Evolutionary conservation across 92 coral and sea anemone species (phyloP), one percentile per base, ranked within the genome.

Genomic region (Porites evermanni): DNA sequence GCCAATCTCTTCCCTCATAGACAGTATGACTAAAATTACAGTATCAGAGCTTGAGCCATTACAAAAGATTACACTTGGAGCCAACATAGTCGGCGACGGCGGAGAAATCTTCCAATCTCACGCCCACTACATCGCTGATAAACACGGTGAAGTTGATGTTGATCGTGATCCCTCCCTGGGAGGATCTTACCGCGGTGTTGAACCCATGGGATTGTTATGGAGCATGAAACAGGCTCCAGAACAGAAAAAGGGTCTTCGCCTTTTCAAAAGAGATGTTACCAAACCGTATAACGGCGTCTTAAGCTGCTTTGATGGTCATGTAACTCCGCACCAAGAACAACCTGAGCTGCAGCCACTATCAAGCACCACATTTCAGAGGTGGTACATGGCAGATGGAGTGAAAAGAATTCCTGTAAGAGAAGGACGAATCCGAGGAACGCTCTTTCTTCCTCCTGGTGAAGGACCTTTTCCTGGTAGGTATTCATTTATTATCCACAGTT

Each of bases 401-500:
- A 77, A n/a, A 6, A 87, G 90, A 68, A 61, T 87, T 74, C 87
- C 81, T 17, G 90, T 87, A 32, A 87, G 82, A 74, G 91, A 87
- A 67, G 91, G 87, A 68, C 73, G 66, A 61, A 87, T 87, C 66
- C 91, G 82, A 13, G 90, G 90, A 16, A 60, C 78, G 1, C 72
- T 86, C 7, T 78, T 86, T 32, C 64, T 86, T 69, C 89, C 89
- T 54, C 71, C 84, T 17, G 84, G 89, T 44, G 77, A 66, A 8
- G 89, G 89, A 20, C 89, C 89, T 11, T 86, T 86, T 20, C 79
- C 89, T 23, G 89, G 89, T 86, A 50, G 8, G 53, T 87, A 10
- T 54, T 54, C 14, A 54, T 32, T 32, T 32, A 1, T 32, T 32
- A 32, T 32, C 38, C 38, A 32, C 38, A 32, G 38, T 32, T 32